Percentiles rank a stretch among this genome's conserved stretches.
Conservation (phyloP, 2,113 vertebrate species). For the Montifringilla adamsi region DNA sequence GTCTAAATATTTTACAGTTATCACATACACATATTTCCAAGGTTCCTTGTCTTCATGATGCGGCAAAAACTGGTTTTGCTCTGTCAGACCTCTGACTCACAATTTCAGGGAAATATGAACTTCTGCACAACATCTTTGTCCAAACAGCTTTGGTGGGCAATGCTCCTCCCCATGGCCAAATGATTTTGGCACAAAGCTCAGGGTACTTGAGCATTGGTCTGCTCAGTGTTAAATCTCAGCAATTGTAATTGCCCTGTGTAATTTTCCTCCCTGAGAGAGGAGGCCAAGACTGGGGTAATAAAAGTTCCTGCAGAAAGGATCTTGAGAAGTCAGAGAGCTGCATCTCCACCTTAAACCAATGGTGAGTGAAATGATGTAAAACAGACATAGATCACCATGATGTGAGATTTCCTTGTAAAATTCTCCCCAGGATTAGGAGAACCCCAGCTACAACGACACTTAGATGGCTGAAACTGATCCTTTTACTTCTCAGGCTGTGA, state of each 20-base stretch:
- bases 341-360: background rate
- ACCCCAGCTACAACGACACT: background rate
- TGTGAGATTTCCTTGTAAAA: background rate
- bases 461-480: background rate
- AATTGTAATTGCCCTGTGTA: background rate
- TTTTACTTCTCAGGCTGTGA: background rate
- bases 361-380: background rate
- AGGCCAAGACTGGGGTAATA: background rate
- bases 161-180: background rate
- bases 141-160: background rate
- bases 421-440: background rate
- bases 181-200: background rate
- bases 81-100: background rate
- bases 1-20: background rate
- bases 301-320: background rate
- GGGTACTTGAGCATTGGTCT: background rate
- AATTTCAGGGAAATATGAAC: background rate
- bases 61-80: background rate
- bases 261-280: background rate
- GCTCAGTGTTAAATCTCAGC: background rate
- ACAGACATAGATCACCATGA: rapidly evolving
- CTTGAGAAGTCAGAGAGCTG: background rate
- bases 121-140: background rate
- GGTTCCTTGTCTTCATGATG: background rate
- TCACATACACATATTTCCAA: background rate